Evolutionary conservation across 2,888 invertebrate species (phyloP).

Genomic region (Diloba caeruleocephala): DNA sequence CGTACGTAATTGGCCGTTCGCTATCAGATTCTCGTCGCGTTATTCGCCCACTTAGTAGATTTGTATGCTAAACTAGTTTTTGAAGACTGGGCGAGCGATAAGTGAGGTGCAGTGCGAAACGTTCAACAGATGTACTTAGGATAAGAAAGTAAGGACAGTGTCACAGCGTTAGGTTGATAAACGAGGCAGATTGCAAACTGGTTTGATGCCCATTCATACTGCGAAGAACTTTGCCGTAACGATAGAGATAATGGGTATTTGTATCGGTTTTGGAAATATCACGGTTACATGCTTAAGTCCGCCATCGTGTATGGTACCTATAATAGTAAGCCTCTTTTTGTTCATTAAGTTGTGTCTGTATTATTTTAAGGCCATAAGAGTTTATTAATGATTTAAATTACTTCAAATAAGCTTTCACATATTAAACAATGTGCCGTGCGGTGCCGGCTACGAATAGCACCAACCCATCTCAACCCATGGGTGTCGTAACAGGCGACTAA

Average conservation of each 20-base stretch:
- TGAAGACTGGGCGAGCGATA: slow-evolving; percentile 44
- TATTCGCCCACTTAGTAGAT: slow-evolving; percentile 77
- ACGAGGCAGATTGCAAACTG: slow-evolving; percentile 67
- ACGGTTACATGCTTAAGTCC: too few species aligned
- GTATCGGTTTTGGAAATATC: too few species aligned
- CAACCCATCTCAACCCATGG: too few species aligned
- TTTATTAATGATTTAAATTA: too few species aligned
- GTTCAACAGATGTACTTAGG: slow-evolving; percentile 65
- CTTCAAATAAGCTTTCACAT: too few species aligned
- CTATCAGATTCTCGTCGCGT: slow-evolving; percentile 75
- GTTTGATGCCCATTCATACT: slow-evolving; percentile 73
- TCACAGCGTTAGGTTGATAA: slow-evolving; percentile 75
- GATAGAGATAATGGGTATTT: slow-evolving; percentile 15
- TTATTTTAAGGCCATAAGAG: too few species aligned
- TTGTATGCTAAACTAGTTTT: slow-evolving; percentile 83
- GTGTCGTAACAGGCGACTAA: too few species aligned
- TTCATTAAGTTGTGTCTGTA: too few species aligned
- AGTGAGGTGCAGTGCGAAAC: slow-evolving; percentile 71
- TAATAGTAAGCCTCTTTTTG: too few species aligned
- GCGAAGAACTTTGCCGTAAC: not conserved
- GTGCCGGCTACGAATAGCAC: too few species aligned
- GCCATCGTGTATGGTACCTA: too few species aligned
- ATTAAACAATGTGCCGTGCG: too few species aligned
- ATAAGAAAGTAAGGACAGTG: slow-evolving; percentile 69
- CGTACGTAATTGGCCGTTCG: slow-evolving; percentile 83